A percentile compares a stretch with the other conserved stretches of the same genome.
Evolutionary conservation across 2,888 invertebrate genomes (phyloP).

Genomic region (Oxycera nigricornis): DNA sequence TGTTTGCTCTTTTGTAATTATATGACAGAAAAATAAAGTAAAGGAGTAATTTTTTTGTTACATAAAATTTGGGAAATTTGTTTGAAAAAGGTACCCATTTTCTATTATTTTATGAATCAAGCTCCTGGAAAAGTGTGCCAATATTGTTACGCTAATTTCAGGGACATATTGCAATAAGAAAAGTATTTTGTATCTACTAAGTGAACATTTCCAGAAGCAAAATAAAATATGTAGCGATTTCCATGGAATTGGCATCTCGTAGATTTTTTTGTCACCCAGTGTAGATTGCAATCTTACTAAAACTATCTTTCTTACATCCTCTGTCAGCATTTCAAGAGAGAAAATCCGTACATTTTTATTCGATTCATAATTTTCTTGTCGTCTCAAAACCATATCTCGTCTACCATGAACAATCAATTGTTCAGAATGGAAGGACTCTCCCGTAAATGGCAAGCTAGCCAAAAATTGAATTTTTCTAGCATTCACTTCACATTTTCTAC

Average conservation of each 20-base stretch:
- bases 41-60: background rate
- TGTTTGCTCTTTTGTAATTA: background rate
- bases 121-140: background rate
- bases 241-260: background rate
- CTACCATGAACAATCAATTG: too few relatives aligned
- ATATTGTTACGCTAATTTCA: background rate
- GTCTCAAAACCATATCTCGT: too few relatives aligned
- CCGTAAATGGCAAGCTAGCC: too few relatives aligned
- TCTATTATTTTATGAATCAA: background rate
- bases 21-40: background rate
- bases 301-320: too few relatives aligned
- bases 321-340: too few relatives aligned
- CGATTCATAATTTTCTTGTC: too few relatives aligned
- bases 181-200: background rate
- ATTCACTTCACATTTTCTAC: too few relatives aligned
- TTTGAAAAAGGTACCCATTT: background rate
- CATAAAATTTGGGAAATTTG: background rate
- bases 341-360: too few relatives aligned
- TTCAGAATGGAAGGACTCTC: too few relatives aligned
- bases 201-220: background rate
- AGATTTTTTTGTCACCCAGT: too few relatives aligned
- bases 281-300: too few relatives aligned
- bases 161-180: background rate
- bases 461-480: too few relatives aligned
- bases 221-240: background rate